Evolutionary conservation across 1,140 invertebrate genomes (phyloP).

Genomic region (Zaprionus ornatus): DNA sequence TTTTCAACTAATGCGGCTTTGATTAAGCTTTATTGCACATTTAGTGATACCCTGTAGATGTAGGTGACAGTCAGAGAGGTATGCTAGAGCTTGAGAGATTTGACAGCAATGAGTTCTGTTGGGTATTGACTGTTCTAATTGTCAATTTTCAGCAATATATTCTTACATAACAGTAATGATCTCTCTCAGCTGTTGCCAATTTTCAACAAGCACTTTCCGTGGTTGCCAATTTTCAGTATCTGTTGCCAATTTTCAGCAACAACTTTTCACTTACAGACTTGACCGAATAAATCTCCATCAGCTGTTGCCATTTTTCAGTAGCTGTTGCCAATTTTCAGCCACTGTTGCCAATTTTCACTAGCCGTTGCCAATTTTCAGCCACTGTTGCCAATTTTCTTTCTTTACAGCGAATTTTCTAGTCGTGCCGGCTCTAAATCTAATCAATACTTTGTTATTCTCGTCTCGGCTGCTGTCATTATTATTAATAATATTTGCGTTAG

Average conservation of each 20-base stretch:
- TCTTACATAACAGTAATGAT: not conserved
- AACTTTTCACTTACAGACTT: not conserved
- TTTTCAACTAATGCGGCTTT: conserved; percentile 74
- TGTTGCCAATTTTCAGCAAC: not conserved
- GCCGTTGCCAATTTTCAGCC: too few relatives aligned
- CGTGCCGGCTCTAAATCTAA: not conserved
- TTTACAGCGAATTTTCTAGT: conserved; percentile 16
- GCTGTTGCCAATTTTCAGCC: not conserved
- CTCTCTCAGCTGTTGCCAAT: not conserved
- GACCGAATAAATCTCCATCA: not conserved
- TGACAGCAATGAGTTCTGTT: not conserved
- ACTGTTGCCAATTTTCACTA: not conserved
- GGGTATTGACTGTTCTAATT: too few relatives aligned
- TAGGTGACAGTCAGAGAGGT: not conserved
- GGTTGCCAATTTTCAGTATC: not conserved
- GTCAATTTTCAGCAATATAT: not conserved
- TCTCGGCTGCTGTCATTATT: conserved; percentile 49
- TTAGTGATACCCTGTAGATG: conserved; percentile 15
- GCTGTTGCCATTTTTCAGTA: too few relatives aligned
- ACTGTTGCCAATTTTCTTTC: conserved; percentile 9
- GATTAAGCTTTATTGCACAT: conserved; percentile 51
- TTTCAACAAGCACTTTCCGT: not conserved
- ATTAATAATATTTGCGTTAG: conserved; percentile 49
- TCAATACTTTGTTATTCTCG: conserved; percentile 8
- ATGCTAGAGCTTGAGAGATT: not conserved